These are phyloP conservation scores for Xiphorhynchus erythropygius DNA, from an alignment of 2,797 vertebrate species.

Conservation along the genomic window DNA sequence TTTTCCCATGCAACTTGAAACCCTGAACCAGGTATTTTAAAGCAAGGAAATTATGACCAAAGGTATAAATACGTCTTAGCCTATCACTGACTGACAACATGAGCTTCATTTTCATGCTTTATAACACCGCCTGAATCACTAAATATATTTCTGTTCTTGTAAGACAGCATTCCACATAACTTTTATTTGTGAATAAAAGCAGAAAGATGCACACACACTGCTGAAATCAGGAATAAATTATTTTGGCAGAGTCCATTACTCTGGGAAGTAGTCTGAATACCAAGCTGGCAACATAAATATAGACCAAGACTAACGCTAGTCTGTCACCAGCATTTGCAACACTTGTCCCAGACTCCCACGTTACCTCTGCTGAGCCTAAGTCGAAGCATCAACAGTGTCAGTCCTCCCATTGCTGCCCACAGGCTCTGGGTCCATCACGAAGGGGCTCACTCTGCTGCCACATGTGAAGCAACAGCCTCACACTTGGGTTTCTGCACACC, in stretches of 20 bases:
- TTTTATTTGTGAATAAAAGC: conserved; percentile 54
- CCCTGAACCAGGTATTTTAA: conserved; percentile 19
- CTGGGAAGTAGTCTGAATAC: conserved; percentile 19
- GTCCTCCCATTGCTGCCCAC: not conserved
- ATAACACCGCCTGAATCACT: conserved; percentile 50
- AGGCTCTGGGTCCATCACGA: not conserved
- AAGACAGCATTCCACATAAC: conserved; percentile 32
- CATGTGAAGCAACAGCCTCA: fast-evolving
- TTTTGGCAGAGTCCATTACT: conserved; percentile 41
- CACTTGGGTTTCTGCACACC: not conserved
- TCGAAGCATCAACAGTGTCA: fast-evolving
- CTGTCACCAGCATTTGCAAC: not conserved
- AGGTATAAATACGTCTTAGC: conserved; percentile 39
- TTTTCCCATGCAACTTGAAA: conserved; percentile 7
- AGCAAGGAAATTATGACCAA: conserved; percentile 56
- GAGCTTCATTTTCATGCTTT: conserved; percentile 65
- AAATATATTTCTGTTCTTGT: conserved; percentile 60
- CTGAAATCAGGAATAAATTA: conserved; percentile 54
- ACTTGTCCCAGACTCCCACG: not conserved
- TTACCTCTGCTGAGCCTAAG: not conserved
- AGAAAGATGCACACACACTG: not conserved
- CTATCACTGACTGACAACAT: conserved; percentile 55
- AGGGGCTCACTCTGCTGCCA: not conserved
- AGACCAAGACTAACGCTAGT: not conserved
- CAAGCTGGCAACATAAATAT: conserved; percentile 24